Base-by-base conservation (phyloP, 2,888 invertebrate genomes). In the Zygothrica quintamaculata region DNA sequence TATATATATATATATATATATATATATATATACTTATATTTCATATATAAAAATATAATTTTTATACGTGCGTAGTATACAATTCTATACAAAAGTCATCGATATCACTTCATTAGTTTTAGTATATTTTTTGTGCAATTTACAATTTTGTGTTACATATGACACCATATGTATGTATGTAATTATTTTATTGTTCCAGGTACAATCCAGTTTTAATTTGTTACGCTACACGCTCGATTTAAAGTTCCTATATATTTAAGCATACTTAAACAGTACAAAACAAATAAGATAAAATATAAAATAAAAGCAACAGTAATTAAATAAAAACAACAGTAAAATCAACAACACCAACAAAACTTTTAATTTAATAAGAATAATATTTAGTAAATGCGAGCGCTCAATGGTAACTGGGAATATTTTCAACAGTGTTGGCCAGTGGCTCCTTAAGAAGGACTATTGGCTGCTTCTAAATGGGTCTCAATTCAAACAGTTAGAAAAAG, bases 201-300 rank as follows among this genome's bases (percentile, higher is more conserved):
- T 64, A 53, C 58, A 82, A 58, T 48, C 62, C 56, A 74, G 61
- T 65, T 65, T 50, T 29, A 74, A 43, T 53, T 65, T 57, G 44
- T 55, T 50, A 60, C 59, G 52, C 65, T 56, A 53, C 76, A 40
- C 67, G 46, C 57, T 74, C 64, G 74, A 84, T 69, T 65, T 12
- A 67, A 71, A 82, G 82, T 82, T 82, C 82, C 82, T 82, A 82
- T 82, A 87, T 57, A 71, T 67, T 64, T 81, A 81, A 81, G 80
- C 39, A 52, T 65, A 72, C 18, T 56, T 59, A 82, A 64, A 65
- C 50, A 78, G 79, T 75, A 87, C 78, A 87, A 87, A 85, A 62
- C 43, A 52, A 55, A 43, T 15, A 46, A 39, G 42, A 25, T 56
- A 43, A 59, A 29, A 42, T 51, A 34, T 18, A 29, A 51, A 46